A percentile compares a stretch with the other conserved stretches of the same genome.
Evolutionary conservation across 1,140 invertebrate genomes (phyloP).

Genomic region (Philotrypesis tridentata): DNA sequence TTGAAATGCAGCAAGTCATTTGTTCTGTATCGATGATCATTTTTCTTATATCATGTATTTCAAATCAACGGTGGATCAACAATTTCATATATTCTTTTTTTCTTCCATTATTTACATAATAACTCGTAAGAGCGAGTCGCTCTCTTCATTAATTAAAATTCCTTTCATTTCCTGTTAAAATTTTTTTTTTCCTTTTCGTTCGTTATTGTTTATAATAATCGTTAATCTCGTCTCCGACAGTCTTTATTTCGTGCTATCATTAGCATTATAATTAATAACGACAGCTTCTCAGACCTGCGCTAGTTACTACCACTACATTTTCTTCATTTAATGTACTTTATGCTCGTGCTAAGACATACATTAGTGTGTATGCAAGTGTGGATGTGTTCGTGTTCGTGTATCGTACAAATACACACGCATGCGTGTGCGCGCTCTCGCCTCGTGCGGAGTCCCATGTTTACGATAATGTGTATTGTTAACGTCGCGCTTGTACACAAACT

Average conservation of each 20-base stretch:
- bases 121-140: not conserved
- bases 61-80: constrained; percentile 67
- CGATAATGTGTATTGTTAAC: not conserved
- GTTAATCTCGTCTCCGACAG: constrained; percentile 46
- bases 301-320: constrained; percentile 17
- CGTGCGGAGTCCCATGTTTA: too few relatives aligned
- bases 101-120: constrained; percentile 42
- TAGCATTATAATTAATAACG: constrained; percentile 22
- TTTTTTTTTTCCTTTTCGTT: constrained; percentile 3
- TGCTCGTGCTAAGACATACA: constrained; percentile 22
- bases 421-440: too few relatives aligned
- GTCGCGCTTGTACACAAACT: not conserved
- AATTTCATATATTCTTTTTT: constrained; percentile 60
- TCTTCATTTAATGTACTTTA: constrained; percentile 28
- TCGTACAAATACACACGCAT: not conserved
- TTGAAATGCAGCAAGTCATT: constrained; percentile 66
- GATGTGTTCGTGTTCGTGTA: not conserved
- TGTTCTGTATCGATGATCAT: constrained; percentile 61
- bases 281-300: constrained; percentile 12
- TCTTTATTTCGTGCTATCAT: constrained; percentile 40
- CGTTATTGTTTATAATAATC: constrained; percentile 14
- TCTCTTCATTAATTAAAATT: constrained; percentile 36
- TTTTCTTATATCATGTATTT: constrained; percentile 65
- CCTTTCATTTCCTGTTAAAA: constrained; percentile 10
- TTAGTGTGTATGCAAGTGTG: not conserved